Evolutionary conservation across 2,888 invertebrate genomes (phyloP), one percentile per base, ranked within the genome.

Genomic region (Camponotus fellah): DNA sequence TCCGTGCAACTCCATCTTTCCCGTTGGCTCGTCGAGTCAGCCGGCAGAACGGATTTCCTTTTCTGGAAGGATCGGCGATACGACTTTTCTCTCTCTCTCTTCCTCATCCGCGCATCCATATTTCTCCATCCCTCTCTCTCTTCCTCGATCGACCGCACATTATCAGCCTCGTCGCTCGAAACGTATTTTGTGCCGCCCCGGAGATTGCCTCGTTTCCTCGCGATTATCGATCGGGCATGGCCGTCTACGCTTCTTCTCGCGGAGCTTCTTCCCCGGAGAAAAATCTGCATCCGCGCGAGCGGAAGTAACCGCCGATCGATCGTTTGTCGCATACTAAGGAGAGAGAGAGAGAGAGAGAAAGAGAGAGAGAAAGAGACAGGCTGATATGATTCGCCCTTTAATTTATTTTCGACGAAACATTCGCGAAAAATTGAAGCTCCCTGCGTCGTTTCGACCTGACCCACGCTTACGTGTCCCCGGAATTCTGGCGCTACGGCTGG

Each of bases 21-120:
- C 17, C 5, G 2, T 9, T 21, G 49, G 43, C 64, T 32, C 46
- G 46, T 46, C 77, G 37, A 37, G n/a, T 37, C 62, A 58, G 74
- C 53, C 65, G 69, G 79, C 32, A 56, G 34, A 32, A 80, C 66
- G 81, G 72, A 69, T 80, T 80, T 72, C 79, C 79, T 80, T 80
- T 80, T 80, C 72, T 80, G 79, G 82, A 68, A 76, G 46, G 65
- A 77, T 82, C 82, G 77, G 8, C 43, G 46, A 34, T 12, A 62
- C 12, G 49, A n/a, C 4, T 4, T 37, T 26, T 37, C 80, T 49
- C 43, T 34, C 40, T 80, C 71, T 65, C 14, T 32, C 32, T 60
- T n/a, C 40, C 79, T 12, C 65, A 37, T 49, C 37, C 21, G n/a
- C n/a, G 40, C 56, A 46, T 12, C 12, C 14, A 3, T 46, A 46